Evolutionary conservation across 2,888 invertebrate genomes (phyloP), one percentile per base, ranked within the genome.

Genomic region (Pristionchus exspectatus): DNA sequence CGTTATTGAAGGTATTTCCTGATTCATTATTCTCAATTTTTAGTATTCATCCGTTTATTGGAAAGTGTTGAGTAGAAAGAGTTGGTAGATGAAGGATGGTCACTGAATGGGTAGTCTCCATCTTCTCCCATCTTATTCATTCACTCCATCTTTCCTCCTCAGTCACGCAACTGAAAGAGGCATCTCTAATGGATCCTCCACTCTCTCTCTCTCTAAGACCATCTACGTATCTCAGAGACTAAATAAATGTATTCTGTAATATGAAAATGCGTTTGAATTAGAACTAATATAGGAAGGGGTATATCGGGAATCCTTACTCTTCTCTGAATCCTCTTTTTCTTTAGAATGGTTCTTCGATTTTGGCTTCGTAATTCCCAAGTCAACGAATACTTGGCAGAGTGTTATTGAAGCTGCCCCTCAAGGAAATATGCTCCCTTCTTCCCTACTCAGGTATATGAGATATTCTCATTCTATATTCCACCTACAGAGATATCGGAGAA

Each of bases 401-500:
- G 96, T 98, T 90, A 98, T 99, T 94, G 98, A 99, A 96, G 99
- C 99, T 21, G 99, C 99, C 0, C 99, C 99, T 0, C 99, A 99
- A 95, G 98, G 98, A 89, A 98, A 99, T 96, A 99, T 99, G 99
- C 98, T 99, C 98, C 99, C 99, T n/a, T 98, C 99, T 10, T 97
- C 97, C 95, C 97, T 99, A 91, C 96, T 99, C 93, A 99, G 98
- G 98, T 98, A 88, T 16, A 72, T 50, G 18, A 18, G 50, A 69
- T 18, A 59, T 38, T 38, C 77, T 44, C 44, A 77, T 56, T 56
- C 38, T 4, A 54, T 56, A 56, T 54, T 56, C 83, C 27, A 27
- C 56, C 54, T 27, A 30, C 56, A 27, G n/a, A 38, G 77, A 77
- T 72, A 33, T 77, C 24, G 83, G 50, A 66, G 54, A 24, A 24